phyloP scores from a whole-genome alignment of 2,113 vertebrate species.

The Megalops atlanticus region DNA sequence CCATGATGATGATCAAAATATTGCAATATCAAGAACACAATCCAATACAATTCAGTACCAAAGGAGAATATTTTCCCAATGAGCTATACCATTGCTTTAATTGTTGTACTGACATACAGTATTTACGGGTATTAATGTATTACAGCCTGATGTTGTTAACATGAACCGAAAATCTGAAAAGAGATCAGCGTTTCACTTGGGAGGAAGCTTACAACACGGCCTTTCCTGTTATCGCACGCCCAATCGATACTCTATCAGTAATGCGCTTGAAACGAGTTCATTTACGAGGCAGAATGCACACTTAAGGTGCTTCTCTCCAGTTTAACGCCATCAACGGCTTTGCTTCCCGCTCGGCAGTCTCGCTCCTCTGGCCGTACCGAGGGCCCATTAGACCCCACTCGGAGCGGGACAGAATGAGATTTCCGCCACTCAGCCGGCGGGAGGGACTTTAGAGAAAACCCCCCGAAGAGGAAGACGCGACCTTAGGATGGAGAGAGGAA shows the following conservation, averaged over 20 bases:
- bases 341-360: constrained; percentile 12
- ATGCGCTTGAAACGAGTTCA: constrained; percentile 24
- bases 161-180: neutral
- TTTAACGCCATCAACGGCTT: constrained; percentile 45
- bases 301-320: constrained; percentile 30
- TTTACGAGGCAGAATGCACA: constrained; percentile 39
- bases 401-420: constrained; percentile 44
- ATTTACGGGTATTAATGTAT: no score
- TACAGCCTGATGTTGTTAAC: neutral
- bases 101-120: no score
- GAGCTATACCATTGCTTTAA: neutral
- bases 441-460: constrained; percentile 1
- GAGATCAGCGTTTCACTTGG: neutral
- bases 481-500: neutral
- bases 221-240: neutral
- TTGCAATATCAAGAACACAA: neutral
- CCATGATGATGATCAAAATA: neutral
- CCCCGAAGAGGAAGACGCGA: constrained; percentile 1
- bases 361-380: neutral
- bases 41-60: neutral
- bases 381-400: constrained; percentile 35
- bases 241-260: constrained; percentile 17
- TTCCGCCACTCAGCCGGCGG: constrained; percentile 41
- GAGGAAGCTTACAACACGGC: neutral
- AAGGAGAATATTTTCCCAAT: neutral